A percentile compares a stretch with the other conserved stretches of the same genome.
Conservation (phyloP, 2,888 invertebrate species). For the Dasysyrphus tricinctus region DNA sequence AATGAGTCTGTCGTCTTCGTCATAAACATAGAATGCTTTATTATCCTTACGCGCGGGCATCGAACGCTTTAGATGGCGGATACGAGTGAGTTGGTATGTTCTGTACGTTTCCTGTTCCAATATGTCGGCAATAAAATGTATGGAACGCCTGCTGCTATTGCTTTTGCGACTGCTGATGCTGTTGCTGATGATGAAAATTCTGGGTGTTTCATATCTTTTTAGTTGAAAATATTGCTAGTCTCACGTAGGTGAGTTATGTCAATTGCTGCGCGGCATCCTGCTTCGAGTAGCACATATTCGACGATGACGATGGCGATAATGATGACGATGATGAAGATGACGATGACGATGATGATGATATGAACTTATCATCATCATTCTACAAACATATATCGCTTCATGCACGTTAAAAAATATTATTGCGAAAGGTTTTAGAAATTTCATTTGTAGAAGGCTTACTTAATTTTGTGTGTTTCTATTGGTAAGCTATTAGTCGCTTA, state of each 20-base stretch:
- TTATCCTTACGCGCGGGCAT: conserved; percentile 59
- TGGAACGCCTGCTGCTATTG: conserved; percentile 33
- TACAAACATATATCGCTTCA: not conserved
- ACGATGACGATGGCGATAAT: conserved; percentile 5
- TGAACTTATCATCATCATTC: conserved; percentile 5
- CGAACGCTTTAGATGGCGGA: conserved; percentile 57
- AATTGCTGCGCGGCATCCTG: conserved; percentile 65
- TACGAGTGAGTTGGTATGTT: conserved; percentile 44
- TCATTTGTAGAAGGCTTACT: not conserved
- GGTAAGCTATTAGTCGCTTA: not conserved
- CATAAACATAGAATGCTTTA: conserved; percentile 66
- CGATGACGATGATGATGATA: conserved; percentile 17
- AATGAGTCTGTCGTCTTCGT: conserved; percentile 66
- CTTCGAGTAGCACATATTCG: conserved; percentile 38
- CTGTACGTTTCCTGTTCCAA: conserved; percentile 52
- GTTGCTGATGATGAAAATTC: conserved; percentile 36
- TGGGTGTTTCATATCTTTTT: conserved; percentile 26
- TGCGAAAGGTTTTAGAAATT: not conserved
- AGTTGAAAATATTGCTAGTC: conserved; percentile 42
- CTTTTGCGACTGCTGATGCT: not conserved
- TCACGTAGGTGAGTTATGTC: conserved; percentile 72
- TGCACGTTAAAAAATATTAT: not conserved
- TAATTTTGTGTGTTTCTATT: too few relatives aligned
- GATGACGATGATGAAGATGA: too few relatives aligned
- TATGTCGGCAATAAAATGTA: conserved; percentile 57